Evolutionary conservation across 92 coral and sea anemone species (phyloP).

Genomic region (Palythoa heliodiscus): DNA sequence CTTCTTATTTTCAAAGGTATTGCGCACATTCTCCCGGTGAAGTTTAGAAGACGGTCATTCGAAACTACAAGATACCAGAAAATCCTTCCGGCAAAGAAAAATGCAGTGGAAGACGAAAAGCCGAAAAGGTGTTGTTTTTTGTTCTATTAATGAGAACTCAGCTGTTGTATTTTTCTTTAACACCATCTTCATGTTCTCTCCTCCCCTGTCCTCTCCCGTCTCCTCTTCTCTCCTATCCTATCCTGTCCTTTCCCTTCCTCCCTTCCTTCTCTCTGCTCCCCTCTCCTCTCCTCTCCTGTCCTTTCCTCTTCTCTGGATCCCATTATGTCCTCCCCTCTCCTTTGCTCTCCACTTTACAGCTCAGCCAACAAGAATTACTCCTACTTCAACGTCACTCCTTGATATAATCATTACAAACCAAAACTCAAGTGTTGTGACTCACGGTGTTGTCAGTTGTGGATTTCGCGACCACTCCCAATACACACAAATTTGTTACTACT

Average conservation of each 20-base stretch:
- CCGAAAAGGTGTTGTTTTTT: slow-evolving; percentile 69
- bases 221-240: background rate
- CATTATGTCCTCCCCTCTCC: background rate
- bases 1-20: slow-evolving; percentile 59
- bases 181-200: background rate
- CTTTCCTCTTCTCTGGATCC: background rate
- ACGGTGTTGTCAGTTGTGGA: too few species aligned
- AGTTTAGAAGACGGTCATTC: slow-evolving; percentile 61
- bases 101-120: slow-evolving; percentile 47
- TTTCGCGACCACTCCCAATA: too few species aligned
- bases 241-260: too few species aligned
- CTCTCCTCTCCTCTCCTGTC: background rate
- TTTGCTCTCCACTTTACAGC: background rate
- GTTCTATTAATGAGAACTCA: background rate
- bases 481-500: too few species aligned
- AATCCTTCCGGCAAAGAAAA: slow-evolving; percentile 75
- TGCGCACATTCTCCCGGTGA: slow-evolving; percentile 87
- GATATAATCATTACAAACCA: too few species aligned
- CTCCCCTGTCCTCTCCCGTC: background rate
- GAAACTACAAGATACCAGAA: slow-evolving; percentile 62
- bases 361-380: too few species aligned
- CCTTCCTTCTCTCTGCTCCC: too few species aligned
- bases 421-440: too few species aligned
- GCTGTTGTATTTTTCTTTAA: background rate
- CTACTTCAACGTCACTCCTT: too few species aligned